Evolutionary conservation across 1,140 invertebrate genomes (phyloP).

Genomic region (Drosophila malerkotliana): DNA sequence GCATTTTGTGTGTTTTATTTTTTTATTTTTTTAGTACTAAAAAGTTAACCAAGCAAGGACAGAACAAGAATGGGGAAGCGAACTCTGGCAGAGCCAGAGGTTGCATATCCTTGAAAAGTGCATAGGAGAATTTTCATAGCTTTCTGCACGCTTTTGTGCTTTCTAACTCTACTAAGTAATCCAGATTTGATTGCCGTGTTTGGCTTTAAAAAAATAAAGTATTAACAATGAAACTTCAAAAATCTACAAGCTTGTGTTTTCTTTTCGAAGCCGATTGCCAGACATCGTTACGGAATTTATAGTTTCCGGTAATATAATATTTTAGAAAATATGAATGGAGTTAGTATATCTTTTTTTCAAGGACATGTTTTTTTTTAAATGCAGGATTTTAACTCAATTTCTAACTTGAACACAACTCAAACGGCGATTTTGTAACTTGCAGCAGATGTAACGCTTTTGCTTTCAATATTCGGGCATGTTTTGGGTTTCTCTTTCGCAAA

Average conservation of each 20-base stretch:
- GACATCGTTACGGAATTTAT: background rate
- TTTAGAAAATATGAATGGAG: background rate
- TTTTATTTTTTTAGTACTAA: constrained; percentile 30
- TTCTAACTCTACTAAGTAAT: background rate
- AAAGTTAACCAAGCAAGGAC: constrained; percentile 39
- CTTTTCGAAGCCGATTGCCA: background rate
- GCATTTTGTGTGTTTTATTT: constrained; percentile 5
- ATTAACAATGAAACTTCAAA: background rate
- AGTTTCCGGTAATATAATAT: background rate
- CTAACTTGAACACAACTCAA: constrained; percentile 39
- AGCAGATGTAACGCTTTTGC: constrained; percentile 26
- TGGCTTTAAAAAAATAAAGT: background rate
- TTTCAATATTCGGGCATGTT: constrained; percentile 13
- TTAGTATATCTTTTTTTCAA: constrained; percentile 4
- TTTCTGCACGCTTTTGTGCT: background rate
- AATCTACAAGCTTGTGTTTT: background rate
- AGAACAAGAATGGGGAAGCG: constrained; percentile 23
- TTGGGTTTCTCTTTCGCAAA: constrained; percentile 1
- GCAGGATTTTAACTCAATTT: constrained; percentile 23
- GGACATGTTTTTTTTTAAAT: constrained; percentile 13
- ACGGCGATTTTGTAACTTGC: constrained; percentile 47
- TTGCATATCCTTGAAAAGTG: constrained; percentile 38
- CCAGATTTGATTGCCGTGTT: background rate
- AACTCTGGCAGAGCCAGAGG: constrained; percentile 55
- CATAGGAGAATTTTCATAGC: constrained; percentile 3